Base-by-base conservation (phyloP, 2,888 invertebrate species). In the Oasisia sp. region DNA sequence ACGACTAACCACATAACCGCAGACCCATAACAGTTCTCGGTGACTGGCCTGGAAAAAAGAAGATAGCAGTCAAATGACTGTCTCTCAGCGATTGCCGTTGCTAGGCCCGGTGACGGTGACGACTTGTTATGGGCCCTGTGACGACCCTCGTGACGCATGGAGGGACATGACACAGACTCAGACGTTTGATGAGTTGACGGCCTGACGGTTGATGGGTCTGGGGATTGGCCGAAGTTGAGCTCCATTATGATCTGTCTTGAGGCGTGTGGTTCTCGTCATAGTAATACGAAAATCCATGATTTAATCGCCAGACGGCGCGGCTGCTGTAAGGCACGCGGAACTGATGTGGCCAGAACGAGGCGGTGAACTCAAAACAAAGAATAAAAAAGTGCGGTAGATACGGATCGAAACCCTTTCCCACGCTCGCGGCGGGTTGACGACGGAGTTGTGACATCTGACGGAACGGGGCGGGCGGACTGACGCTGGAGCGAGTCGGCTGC, bases 11-110 rank as follows among this genome's bases (percentile, higher is more conserved):
- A 27, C 27, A 19, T 4, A 74, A 74, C 74, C 50, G 12, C 50
- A 50, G 50, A 12, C 19, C 7, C 27, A 5, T 19, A 19, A 19
- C 74, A 74, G 74, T 74, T 74, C 27, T 74, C 19, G 19, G 27
- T 27, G 74, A 74, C 5, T 74, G 19, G 74, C 27, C 14, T 74
- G 19, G 74, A 50, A 50, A 50, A 50, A 50, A 50, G 50, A 50
- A 12, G 99, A 99, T 14, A 98, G 98, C 0, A 99, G 99, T 96
- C 99, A 99, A 97, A 97, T 98, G 50, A 98, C 12, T 50, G 50
- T 50, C 50, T 12, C 11, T 50, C 50, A 11, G 12, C 8, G 50
- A 50, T 1, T 50, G 50, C 12, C 50, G 50, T 50, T 50, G 50
- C 50, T 50, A 12, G 9, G 50, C 12, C 50, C 50, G 50, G 50